phyloP scores from a whole-genome alignment of 2,797 vertebrate species.

The Alectoris magna region DNA sequence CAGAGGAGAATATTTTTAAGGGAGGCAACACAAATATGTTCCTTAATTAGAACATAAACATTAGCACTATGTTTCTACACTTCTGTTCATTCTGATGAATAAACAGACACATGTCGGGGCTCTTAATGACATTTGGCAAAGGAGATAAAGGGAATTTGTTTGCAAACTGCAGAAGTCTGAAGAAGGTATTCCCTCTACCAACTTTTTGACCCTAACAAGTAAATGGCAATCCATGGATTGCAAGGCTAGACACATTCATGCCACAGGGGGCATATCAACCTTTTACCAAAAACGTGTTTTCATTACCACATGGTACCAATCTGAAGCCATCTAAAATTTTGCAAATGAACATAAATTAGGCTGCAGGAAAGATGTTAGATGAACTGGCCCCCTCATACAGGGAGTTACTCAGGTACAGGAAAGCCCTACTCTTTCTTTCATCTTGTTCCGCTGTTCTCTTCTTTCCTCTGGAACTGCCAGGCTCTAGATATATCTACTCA shows the following conservation, averaged over 20 bases:
- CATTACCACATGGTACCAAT: neutral
- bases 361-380: neutral
- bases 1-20: conserved; percentile 27
- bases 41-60: conserved; percentile 44
- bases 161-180: neutral
- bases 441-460: neutral
- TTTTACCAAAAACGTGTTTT: neutral
- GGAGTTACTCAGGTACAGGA: neutral
- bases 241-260: neutral
- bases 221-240: neutral
- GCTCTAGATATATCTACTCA: neutral
- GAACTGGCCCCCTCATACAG: neutral
- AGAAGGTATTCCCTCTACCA: neutral
- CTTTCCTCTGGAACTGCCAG: neutral
- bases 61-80: conserved; percentile 4
- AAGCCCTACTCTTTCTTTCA: neutral
- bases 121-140: conserved; percentile 34
- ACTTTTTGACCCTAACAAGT: neutral
- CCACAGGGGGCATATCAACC: neutral
- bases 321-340: neutral
- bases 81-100: conserved; percentile 11
- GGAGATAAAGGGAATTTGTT: neutral
- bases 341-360: neutral
- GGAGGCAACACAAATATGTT: conserved; percentile 11
- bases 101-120: neutral